Base-by-base conservation (phyloP, 1,140 invertebrate genomes). In the Atopsyche davidsoni region DNA sequence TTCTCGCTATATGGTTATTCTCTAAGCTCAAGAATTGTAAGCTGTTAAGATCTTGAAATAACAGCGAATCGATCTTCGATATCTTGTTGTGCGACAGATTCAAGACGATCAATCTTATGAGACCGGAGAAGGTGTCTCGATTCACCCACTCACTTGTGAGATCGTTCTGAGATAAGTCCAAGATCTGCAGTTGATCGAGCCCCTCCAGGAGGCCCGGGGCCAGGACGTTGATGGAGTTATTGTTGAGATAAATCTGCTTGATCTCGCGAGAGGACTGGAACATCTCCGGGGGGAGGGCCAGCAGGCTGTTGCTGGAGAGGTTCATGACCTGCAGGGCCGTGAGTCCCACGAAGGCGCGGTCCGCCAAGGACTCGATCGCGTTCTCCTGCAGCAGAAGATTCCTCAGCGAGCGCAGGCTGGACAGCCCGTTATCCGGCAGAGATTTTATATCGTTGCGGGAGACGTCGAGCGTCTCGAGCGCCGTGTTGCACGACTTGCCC, bases 101-200 rank as follows among this genome's bases (percentile, higher is more conserved):
- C 24, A 92, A 69, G 13, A 85, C 78, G 11, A 88, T 80, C 2
- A 92, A 72, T 32, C 82, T 75, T 1, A 81, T 78, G 11, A 90
- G 70, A 23, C 81, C 83, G 1, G 82, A 79, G 66, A 92, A 90
- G 14, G 86, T 87, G 55, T 90, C 85, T 44, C 81, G 75, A 51
- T 87, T 87, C 4, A 86, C 82, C 87, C 82, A 92, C 44, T 78
- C 80, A 63, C 79, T 86, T 10, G 82, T 85, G 22, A 95, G 70
- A 59, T 85, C 79, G 66, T 93, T 92, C 32, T 74, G 69, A 11
- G 85, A 86, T 35, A 92, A 69, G 67, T 94, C 87, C 19, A 94
- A 69, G 34, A 82, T 78, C 63, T 85, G 79, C 21, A 96, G 66
- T 60, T 87, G 80, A 54, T 85, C 81, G 32, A 94, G 73, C 38